Evolutionary conservation across 2,888 invertebrate species (phyloP), one percentile per base, ranked within the genome.

Genomic region (Drosophila conformis): DNA sequence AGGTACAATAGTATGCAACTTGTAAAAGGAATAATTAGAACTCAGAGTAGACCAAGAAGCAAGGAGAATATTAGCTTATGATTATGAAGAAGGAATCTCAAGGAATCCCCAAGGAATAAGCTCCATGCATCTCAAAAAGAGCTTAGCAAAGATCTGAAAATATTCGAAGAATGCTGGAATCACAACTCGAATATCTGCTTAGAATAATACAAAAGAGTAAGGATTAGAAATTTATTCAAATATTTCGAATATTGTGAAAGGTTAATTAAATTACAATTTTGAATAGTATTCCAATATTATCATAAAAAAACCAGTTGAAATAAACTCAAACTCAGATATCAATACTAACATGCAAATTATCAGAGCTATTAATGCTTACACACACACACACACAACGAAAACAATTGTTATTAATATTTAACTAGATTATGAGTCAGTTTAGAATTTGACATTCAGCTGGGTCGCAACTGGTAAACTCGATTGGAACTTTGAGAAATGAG

Each of bases 391-490:
- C 4, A 4, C 13, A 21, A 27, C 13, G 4, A 31, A 8, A 52
- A 1, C 4, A 3, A 33, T 38, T 5, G 27, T 18, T 13, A 38
- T 27, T 15, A 51, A 66, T 35, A 31, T 35, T 25, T 25, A 68
- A 71, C 49, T 35, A 51, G 49, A 58, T 29, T n/a, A 51, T 58
- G 71, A 51, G 13, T 57, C 38, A 68, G 48, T 29, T 1, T 13
- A 10, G 6, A 38, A 18, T 25, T 54, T 38, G 36, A 18, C 31
- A 46, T 53, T 36, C n/a, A 31, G 21, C n/a, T 40, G 49, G 36
- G 0, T 15, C 13, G 15, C 18, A 38, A 27, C 38, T 38, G n/a
- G 56, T 27, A 2, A 53, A 27, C 57, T 38, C 15, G 46, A 48
- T 60, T 65, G 25, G 52, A 57, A 58, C 58, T 61, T 36, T 18